Conservation (phyloP, 2,113 vertebrate genomes). For the Alligator mississippiensis region DNA sequence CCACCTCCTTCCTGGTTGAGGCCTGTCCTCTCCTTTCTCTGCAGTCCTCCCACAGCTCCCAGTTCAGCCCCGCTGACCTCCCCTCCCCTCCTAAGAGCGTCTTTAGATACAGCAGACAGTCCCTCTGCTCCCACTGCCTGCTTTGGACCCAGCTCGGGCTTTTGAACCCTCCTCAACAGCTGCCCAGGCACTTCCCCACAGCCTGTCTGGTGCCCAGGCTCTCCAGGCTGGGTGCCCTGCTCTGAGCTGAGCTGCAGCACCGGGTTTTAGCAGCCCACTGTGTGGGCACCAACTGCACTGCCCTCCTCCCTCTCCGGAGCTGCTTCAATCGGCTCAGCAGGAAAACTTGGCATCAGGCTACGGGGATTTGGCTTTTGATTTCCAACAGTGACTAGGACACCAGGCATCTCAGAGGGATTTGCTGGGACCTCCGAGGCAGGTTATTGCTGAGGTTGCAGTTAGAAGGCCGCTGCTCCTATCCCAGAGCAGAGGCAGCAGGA, state of each 20-base stretch:
- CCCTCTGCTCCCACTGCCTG: too few species aligned
- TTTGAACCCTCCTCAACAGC: too few species aligned
- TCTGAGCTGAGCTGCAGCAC: not conserved
- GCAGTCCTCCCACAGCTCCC: not conserved
- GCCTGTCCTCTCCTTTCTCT: not conserved
- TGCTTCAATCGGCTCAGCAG: not conserved
- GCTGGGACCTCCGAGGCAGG: not conserved
- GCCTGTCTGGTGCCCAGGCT: not conserved
- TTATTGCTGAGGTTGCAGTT: too few species aligned
- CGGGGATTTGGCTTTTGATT: not conserved
- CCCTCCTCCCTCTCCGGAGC: not conserved
- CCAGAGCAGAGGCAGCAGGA: not conserved
- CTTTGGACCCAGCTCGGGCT: too few species aligned
- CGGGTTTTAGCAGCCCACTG: not conserved
- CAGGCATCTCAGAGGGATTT: not conserved
- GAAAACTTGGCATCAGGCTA: not conserved
- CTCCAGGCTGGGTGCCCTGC: rapidly evolving
- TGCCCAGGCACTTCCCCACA: too few species aligned
- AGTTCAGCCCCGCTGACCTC: rapidly evolving
- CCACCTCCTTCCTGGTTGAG: not conserved
- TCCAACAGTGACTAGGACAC: not conserved
- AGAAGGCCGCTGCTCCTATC: not conserved
- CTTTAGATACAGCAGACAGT: too few species aligned
- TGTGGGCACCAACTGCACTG: not conserved
- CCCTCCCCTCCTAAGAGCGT: rapidly evolving